Base-by-base conservation (phyloP, 2,888 invertebrate genomes). In the Ptychoptera contaminata region DNA sequence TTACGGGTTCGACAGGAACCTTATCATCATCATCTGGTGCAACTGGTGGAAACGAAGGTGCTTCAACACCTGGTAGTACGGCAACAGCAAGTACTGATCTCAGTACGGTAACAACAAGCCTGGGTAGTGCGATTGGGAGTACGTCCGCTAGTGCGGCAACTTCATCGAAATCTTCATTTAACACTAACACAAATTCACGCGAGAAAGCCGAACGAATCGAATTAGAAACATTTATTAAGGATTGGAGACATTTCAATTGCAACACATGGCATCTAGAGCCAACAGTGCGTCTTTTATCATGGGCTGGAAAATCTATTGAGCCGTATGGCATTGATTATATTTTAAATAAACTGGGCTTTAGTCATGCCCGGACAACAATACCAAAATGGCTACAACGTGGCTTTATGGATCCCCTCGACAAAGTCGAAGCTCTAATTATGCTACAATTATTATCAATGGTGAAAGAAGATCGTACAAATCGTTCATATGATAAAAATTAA, bases 381-480 rank as follows among this genome's bases (percentile, higher is more conserved):
- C 98, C 98, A 46, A 98, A 98, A 69, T 98, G 97, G 93, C 78
- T 97, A 71, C 98, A 98, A 67, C 75, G 98, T 45, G 97, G 97
- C 11, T 86, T 94, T 55, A 88, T 98, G 79, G 98, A 98, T 70
- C 94, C 96, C 0, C 69, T 96, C 44, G 97, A 98, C 69, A 88
- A 90, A 62, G 75, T 96, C 47, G 73, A 92, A 48, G 82, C 92
- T 10, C 70, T 87, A 11, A 73, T 86, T 52, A 78, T 86, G 61
- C 68, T 81, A 52, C 71, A 79, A 52, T 77, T 87, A 62, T 74
- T 86, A 42, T 63, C 65, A 44, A 67, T 74, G 53, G 70, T 74
- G 51, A 74, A 73, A 31, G 71, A 70, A 54, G 68, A 71, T 50
- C 48, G 51, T 40, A 23, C 23, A 23, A 52, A 48, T 41, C 50